Percentiles rank a stretch among this genome's conserved stretches.
Evolutionary conservation across 2,113 vertebrate genomes (phyloP).

Genomic region (Gallinago media): DNA sequence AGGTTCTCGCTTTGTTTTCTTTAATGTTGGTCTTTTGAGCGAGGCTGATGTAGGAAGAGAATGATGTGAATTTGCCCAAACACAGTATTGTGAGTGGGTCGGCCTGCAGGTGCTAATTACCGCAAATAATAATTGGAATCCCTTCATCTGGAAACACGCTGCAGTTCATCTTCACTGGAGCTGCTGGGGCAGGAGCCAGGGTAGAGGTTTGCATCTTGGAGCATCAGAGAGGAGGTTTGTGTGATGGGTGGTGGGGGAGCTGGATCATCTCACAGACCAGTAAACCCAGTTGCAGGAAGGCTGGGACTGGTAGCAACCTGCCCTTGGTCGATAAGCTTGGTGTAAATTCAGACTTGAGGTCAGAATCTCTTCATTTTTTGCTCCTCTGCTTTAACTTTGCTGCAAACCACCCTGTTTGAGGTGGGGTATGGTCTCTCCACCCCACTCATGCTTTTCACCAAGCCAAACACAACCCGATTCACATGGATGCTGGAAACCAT

Average conservation of each 20-base stretch:
- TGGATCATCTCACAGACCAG: not conserved
- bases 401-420: not conserved
- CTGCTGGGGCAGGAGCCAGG: not conserved
- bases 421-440: not conserved
- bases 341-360: not conserved
- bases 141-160: not conserved
- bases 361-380: not conserved
- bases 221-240: not conserved
- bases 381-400: not conserved
- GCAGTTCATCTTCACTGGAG: not conserved
- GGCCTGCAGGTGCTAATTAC: not conserved
- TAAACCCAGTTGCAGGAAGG: not conserved
- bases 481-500: accelerated
- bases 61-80: not conserved
- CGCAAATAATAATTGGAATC: conserved; percentile 2
- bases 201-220: not conserved
- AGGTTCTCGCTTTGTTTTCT: conserved; percentile 12
- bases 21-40: not conserved
- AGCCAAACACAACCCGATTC: not conserved
- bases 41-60: not conserved
- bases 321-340: accelerated
- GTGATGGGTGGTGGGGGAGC: not conserved
- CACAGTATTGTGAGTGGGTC: not conserved
- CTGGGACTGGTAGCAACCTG: not conserved
- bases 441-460: not conserved